Base-by-base conservation (phyloP, 2,113 vertebrate genomes). In the Aptenodytes forsteri region DNA sequence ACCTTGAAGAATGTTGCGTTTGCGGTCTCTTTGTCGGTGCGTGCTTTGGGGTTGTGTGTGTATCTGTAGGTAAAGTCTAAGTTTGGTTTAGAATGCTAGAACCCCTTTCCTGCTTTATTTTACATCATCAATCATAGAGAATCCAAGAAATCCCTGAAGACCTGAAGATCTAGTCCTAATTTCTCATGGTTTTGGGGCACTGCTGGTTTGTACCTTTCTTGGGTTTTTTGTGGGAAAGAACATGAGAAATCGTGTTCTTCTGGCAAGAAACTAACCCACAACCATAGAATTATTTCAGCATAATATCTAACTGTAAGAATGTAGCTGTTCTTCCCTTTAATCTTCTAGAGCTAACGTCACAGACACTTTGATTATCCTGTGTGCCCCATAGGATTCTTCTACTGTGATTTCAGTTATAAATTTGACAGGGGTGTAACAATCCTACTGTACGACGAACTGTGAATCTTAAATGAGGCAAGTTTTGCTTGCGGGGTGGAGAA, bases 391-490 rank as follows among this genome's bases (percentile, higher is more conserved):
- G 12, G n/a, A 62, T 71, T 90, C 30, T 71, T 67, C 49, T 44
- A 7, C 25, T 72, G 36, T 36, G 40, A 4, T 72, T 69, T 47
- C 29, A 58, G 16, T 50, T 70, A 4, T 4, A 23, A 36, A 42
- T 66, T 49, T 70, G 76, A n/a, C 14, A 46, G 34, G 11, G 19
- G 2, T 40, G 9, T 46, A 72, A 59, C 22, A 50, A 56, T 84
- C 42, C 15, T 50, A 12, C 29, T 0, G 1, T 52, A 18, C 10
- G 9, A 20, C 0, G 1, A 42, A 20, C 19, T 1, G 11, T 26
- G 42, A 44, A 30, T 71, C 55, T 71, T 58, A 25, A 92, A 79
- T 55, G 65, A 62, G 12, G 21, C 2, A 42, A 55, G 21, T 27
- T 81, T 83, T 54, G 19, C 49, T 81, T 89, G 36, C 2, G 2